phyloP scores from a whole-genome alignment of 2,888 invertebrate species.

The Herminia tarsipennalis region DNA sequence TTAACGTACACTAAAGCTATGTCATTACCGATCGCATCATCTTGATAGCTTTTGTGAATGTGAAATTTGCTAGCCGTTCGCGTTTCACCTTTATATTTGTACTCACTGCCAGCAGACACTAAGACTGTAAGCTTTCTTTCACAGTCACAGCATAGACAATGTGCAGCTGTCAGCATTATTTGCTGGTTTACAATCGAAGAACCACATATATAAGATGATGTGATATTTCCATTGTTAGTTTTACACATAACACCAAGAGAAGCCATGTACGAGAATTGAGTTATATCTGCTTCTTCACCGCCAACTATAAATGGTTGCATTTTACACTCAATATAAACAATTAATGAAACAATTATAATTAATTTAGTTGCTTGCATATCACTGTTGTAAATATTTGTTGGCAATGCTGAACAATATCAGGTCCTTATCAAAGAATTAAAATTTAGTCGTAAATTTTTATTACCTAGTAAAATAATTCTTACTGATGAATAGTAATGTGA shows the following conservation, averaged over 20 bases:
- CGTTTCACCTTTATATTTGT: neutral
- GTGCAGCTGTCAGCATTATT: constrained; percentile 29
- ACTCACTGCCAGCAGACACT: constrained; percentile 16
- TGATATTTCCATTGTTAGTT: neutral
- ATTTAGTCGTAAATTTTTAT: too few species aligned
- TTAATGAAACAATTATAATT: neutral
- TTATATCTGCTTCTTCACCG: constrained; percentile 3
- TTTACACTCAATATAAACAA: neutral
- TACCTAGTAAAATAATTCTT: too few species aligned
- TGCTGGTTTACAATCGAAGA: constrained; percentile 38
- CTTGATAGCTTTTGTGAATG: constrained; percentile 38
- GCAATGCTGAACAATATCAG: too few species aligned
- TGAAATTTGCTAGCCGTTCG: constrained; percentile 16
- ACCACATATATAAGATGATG: constrained; percentile 28
- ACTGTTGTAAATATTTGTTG: neutral
- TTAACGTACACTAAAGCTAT: constrained; percentile 37
- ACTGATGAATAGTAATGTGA: too few species aligned
- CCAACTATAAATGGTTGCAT: neutral
- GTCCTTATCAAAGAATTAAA: too few species aligned
- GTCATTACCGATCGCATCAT: constrained; percentile 27
- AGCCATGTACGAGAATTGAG: neutral
- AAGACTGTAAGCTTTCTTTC: neutral
- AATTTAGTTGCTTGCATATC: neutral
- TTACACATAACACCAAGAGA: neutral
- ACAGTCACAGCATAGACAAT: constrained; percentile 19